A percentile compares a stretch with the other conserved stretches of the same genome.
phyloP scores from a whole-genome alignment of 92 coral and sea anemone genomes.

The Bergia puertoricense region DNA sequence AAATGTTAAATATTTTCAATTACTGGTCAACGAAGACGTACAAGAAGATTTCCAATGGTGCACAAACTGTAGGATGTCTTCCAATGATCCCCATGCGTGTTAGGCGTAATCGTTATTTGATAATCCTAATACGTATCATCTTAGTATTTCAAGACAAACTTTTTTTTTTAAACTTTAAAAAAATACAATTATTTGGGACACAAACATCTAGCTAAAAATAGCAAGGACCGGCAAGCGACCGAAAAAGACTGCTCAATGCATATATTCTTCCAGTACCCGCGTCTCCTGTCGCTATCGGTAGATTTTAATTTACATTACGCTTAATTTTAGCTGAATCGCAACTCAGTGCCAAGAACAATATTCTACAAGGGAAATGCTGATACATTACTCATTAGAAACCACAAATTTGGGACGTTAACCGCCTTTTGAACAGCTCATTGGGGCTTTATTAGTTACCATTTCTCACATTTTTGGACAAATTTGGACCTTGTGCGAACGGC shows the following conservation, averaged over 20 bases:
- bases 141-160: not conserved
- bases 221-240: not conserved
- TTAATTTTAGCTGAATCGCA: not conserved
- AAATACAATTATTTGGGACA: not conserved
- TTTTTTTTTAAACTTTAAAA: too few relatives aligned
- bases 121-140: not conserved
- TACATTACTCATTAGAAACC: too few relatives aligned
- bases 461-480: too few relatives aligned
- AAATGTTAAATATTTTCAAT: not conserved
- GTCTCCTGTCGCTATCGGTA: too few relatives aligned
- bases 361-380: not conserved
- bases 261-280: too few relatives aligned
- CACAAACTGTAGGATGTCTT: not conserved
- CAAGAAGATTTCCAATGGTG: not conserved
- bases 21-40: not conserved
- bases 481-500: too few relatives aligned
- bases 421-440: too few relatives aligned
- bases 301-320: too few relatives aligned
- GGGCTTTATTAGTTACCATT: too few relatives aligned
- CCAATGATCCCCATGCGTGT: not conserved
- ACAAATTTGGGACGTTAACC: too few relatives aligned
- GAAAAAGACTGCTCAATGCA: not conserved
- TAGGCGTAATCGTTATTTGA: not conserved
- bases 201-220: not conserved
- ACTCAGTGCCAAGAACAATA: not conserved